Percentiles rank a stretch among this genome's conserved stretches.
Evolutionary conservation across 2,797 vertebrate genomes (phyloP).

Genomic region (Sciurus carolinensis): DNA sequence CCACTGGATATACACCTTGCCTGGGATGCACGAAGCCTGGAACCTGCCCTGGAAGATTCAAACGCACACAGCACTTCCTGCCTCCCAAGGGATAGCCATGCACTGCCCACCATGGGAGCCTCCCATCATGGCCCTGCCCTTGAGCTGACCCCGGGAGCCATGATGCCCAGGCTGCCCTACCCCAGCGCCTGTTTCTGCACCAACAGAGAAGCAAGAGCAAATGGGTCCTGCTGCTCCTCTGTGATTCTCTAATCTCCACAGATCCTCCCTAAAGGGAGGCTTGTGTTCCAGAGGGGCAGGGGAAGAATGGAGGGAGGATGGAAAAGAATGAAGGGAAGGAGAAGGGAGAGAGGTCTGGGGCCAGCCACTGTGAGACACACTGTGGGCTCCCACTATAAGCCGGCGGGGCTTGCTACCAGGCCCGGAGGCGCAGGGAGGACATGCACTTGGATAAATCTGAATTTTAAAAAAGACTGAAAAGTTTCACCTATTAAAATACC

Average conservation of each 20-base stretch:
- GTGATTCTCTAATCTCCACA: background rate
- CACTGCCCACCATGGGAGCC: background rate
- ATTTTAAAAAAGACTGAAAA: background rate
- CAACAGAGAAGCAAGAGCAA: background rate
- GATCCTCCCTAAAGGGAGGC: background rate
- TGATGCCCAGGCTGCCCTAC: background rate
- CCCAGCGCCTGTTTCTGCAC: background rate
- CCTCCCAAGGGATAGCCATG: background rate
- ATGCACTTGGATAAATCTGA: too few species aligned
- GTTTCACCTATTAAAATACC: background rate
- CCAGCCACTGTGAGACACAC: background rate
- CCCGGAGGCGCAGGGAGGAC: rapidly evolving
- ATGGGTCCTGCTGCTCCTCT: background rate
- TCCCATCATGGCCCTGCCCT: too few species aligned
- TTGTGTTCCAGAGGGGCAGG: background rate
- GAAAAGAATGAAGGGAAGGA: background rate
- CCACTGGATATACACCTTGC: background rate
- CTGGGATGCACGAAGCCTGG: background rate
- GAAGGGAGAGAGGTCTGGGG: background rate
- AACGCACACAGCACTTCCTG: background rate
- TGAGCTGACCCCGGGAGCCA: background rate
- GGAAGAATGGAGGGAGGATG: background rate
- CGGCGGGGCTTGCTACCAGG: rapidly evolving
- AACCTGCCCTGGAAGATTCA: background rate
- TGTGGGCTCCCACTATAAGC: rapidly evolving